Conservation (phyloP, 2,113 vertebrate genomes). For the Cynoglossus semilaevis region DNA sequence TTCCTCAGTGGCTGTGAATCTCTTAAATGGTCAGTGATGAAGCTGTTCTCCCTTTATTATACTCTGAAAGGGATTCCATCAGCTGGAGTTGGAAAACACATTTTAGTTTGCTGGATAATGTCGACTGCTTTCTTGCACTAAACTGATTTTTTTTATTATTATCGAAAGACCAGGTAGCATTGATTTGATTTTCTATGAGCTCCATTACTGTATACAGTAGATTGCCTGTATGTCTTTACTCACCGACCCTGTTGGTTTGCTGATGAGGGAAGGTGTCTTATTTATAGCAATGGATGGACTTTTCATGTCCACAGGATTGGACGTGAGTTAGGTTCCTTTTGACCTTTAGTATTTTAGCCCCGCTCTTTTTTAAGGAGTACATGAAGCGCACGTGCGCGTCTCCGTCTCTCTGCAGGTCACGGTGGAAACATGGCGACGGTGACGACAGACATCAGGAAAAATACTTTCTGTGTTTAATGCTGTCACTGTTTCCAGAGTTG, state of each 20-base stretch:
- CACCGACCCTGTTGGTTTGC: conserved; percentile 27
- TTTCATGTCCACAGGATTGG: conserved; percentile 11
- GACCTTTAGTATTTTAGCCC: conserved; percentile 50
- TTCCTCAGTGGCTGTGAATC: too few species aligned
- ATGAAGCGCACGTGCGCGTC: conserved; percentile 8
- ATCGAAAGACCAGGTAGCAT: conserved; percentile 8
- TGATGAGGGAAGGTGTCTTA: conserved; percentile 53
- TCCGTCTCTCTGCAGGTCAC: neutral
- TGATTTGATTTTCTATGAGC: neutral
- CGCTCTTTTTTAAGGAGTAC: conserved; percentile 8
- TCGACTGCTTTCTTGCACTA: conserved; percentile 30
- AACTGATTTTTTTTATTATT: conserved; percentile 1
- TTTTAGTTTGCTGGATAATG: conserved; percentile 51
- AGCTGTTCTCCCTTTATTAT: conserved; percentile 26
- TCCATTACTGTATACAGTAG: neutral
- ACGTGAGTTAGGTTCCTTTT: conserved; percentile 30
- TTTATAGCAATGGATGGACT: conserved; percentile 64
- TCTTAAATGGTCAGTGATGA: conserved; percentile 17
- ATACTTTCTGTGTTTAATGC: conserved; percentile 15
- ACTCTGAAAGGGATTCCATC: conserved; percentile 36
- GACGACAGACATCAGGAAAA: neutral
- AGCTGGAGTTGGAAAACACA: conserved; percentile 30
- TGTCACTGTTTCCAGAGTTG: conserved; percentile 28
- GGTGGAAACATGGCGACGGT: conserved; percentile 9
- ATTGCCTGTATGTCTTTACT: neutral